phyloP scores from a whole-genome alignment of 2,797 vertebrate genomes.

The Chlorospingus flavigularis region DNA sequence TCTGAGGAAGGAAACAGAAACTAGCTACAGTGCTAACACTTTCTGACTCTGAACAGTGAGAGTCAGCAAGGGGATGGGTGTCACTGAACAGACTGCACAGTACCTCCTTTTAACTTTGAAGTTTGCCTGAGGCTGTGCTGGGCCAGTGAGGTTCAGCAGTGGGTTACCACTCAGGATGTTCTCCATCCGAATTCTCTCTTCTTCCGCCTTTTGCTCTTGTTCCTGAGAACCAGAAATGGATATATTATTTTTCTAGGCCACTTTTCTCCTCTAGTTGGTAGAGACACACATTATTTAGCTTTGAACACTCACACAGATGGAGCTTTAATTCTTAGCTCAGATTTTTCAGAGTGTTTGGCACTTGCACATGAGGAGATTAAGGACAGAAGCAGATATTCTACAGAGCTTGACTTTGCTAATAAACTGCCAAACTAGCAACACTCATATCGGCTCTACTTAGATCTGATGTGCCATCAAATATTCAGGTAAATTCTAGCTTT shows the following conservation, averaged over 20 bases:
- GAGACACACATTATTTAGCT: background rate
- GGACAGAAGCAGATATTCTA: background rate
- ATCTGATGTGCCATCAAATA: background rate
- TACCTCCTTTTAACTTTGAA: conserved; percentile 99
- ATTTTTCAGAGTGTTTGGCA: background rate
- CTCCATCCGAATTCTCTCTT: conserved; percentile 97
- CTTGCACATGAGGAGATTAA: background rate
- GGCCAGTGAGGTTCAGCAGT: conserved; percentile 90
- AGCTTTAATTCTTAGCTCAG: background rate
- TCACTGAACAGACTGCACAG: background rate
- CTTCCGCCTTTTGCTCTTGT: conserved; percentile 96
- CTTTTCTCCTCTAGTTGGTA: background rate
- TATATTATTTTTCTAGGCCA: background rate
- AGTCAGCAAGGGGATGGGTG: background rate
- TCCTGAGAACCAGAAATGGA: conserved; percentile 78
- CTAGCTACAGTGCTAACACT: background rate
- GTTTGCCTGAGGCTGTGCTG: conserved; percentile 81
- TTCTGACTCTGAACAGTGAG: background rate
- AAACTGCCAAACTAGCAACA: background rate
- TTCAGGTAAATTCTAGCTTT: background rate
- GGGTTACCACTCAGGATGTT: conserved; percentile 98
- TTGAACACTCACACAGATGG: background rate
- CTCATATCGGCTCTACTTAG: background rate
- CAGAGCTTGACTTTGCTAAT: background rate
- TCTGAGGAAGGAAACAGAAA: background rate